Evolutionary conservation across 2,888 invertebrate genomes (phyloP), one percentile per base, ranked within the genome.

Genomic region (Crossocerus cetratus): DNA sequence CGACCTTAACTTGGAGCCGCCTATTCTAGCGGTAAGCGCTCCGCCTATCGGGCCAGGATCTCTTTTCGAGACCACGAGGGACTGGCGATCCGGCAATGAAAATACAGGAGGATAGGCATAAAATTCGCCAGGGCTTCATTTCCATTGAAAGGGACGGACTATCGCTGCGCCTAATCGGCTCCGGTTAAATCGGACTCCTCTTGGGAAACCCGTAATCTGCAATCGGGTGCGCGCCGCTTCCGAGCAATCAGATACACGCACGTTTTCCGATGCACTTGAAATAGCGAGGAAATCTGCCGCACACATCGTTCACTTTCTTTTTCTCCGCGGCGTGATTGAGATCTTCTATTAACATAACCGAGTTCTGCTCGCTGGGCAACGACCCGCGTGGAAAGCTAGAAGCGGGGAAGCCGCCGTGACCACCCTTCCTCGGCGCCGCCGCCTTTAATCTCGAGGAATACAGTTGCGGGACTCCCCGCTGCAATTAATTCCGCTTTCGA

Each of bases 1-100:
- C 81, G 97, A 98, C 90, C 92, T 98, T 84, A 98, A 98, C 91
- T 91, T 96, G 89, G 98, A 98, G 88, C 96, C 97, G 53, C 94
- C 96, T 5, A 94, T 96, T 81, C 91, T 98, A 78, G 94, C 97
- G 88, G 98, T 98, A 91, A 94, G 94, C 93, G 71, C 18, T 43
- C 53, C 44, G 72, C 1, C 1, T 23, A 69, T 54, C 65, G 16
- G 20, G 18, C 57, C 42, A 3, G 45, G 56, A 45, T 18, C 18
- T 42, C n/a, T 14, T 61, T 45, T 61, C 32, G 32, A 32, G 11
- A 32, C 8, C 32, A 32, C 32, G 1, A 32, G 11, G 32, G 32
- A 32, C 32, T 32, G 5, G 32, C 8, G 32, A 32, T 32, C 5
- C 11, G 5, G 32, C 32, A 11, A 32, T 32, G 32, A 32, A 32